Evolutionary conservation across 2,888 invertebrate species (phyloP).

Genomic region (Euzophera pinguis): DNA sequence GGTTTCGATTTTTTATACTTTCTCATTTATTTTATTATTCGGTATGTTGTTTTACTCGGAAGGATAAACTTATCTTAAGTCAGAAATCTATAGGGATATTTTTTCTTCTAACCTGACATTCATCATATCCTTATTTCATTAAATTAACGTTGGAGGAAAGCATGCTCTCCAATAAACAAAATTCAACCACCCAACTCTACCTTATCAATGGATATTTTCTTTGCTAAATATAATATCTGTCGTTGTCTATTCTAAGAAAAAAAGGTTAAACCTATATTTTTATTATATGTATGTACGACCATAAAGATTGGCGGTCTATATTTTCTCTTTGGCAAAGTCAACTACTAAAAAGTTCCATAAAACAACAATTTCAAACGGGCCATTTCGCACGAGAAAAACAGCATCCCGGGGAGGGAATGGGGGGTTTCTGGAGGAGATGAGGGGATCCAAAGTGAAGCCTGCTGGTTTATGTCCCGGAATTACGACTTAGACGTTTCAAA

Average conservation of each 20-base stretch:
- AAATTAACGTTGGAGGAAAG: too few species aligned
- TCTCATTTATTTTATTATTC: slow-evolving; percentile 22
- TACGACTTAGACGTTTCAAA: slow-evolving; percentile 81
- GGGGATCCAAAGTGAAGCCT: slow-evolving; percentile 66
- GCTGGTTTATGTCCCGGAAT: slow-evolving; percentile 74
- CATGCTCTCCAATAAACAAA: too few species aligned
- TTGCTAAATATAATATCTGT: too few species aligned
- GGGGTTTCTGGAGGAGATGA: slow-evolving; percentile 28
- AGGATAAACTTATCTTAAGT: background rate
- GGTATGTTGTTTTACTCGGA: slow-evolving; percentile 8
- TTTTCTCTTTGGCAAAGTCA: slow-evolving; percentile 73
- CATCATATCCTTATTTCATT: too few species aligned
- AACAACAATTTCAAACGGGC: slow-evolving; percentile 79
- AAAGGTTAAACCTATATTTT: background rate
- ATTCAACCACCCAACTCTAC: too few species aligned
- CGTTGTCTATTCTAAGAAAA: too few species aligned
- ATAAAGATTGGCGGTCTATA: slow-evolving; percentile 67
- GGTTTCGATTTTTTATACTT: slow-evolving; percentile 29
- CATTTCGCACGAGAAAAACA: slow-evolving; percentile 77
- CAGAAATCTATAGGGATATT: background rate
- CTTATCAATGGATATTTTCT: too few species aligned
- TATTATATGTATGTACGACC: slow-evolving; percentile 19
- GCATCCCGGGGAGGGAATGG: slow-evolving; percentile 56
- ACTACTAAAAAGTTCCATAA: slow-evolving; percentile 80
- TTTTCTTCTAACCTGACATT: too few species aligned